Base-by-base conservation (phyloP, 1,140 invertebrate species). In the Anastrepha ludens region DNA sequence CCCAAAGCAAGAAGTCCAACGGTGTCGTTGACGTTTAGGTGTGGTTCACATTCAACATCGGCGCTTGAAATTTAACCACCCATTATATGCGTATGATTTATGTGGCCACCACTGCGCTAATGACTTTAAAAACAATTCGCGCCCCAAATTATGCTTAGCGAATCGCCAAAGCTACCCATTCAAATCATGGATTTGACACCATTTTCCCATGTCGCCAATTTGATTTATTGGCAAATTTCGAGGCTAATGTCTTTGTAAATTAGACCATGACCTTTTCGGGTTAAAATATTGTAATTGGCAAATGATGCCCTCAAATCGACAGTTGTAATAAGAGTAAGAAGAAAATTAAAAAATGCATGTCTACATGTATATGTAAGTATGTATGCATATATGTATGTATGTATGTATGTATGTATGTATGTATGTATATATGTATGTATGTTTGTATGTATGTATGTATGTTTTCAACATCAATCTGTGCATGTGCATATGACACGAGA, bases 141-240 rank as follows among this genome's bases (percentile, higher is more conserved):
- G 74, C 47, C 74, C 8, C 5, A 81, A 81, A 81, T 81, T 55
- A 81, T 55, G 47, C 74, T 20, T 55, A 55, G 17, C 74, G 11
- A 81, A 55, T 20, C 55, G n/a, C 15, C 9, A 81, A 50, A 50
- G n/a, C 55, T 17, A 5, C 74, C 17, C 47, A 81, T 8, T 20
- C 74, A 17, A 20, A 50, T 29, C 8, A 11, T 3, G 41, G 6
- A 15, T 70, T 44, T 1, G 41, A 9, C 2, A 47, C 11, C 2
- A 17, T 70, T 44, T 44, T 13, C 6, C 1, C 41, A 70, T 1
- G 5, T 3, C 11, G 13, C 5, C 15, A 44, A 44, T 41, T 13
- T 70, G 41, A 47, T 70, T 47, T 4, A 70, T 70, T 47, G 3
- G 15, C 3, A 17, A 17, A 70, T 70, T 44, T 70, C 4, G 74